Evolutionary conservation across 2,797 vertebrate species (phyloP), one percentile per base, ranked within the genome.

Genomic region (Phrynocephalus vlangalii): DNA sequence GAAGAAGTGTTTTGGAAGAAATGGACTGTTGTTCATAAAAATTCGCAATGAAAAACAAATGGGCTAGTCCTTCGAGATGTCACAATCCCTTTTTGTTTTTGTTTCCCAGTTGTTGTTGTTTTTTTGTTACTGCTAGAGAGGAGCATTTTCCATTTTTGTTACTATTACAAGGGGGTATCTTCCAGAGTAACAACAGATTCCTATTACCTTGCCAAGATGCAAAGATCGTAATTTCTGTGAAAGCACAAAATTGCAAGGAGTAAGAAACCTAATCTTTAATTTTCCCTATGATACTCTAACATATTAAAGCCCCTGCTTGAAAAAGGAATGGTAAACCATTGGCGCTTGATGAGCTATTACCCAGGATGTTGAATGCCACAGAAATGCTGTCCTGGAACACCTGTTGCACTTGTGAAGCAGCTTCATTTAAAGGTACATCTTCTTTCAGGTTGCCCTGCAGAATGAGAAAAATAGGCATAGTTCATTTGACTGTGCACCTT

Each of bases 321-420:
- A 63, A 63, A 26, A 66, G 6, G 18, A 3, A 60, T 16, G 50
- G 6, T 50, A 76, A 56, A 6, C 5, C 38, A 75, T 8, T 8
- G 48, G 50, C 60, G 28, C 82, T 30, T 44, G 24, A n/a, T 26
- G 16, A 44, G 22, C 24, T 52, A 18, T 95, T 97, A 97, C 97
- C 97, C 0, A 97, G 96, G 90, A 97, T 96, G 90, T 97, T 97
- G 94, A 97, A 94, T 63, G 96, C 94, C 26, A 98, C 94, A 28
- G 98, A 97, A 88, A 99, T 90, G 26, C 97, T 98, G 94, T 96
- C 86, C 82, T 98, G 96, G 88, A 97, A 96, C 81, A 98, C 95
- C 30, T 96, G 94, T 93, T 96, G 94, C 92, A 99, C 91, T 70
- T 97, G 97, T 91, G 95, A 92, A 83, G 96, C 95, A 28, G 98